phyloP scores from a whole-genome alignment of 2,888 invertebrate species.

The Sinhomidia bicolor region DNA sequence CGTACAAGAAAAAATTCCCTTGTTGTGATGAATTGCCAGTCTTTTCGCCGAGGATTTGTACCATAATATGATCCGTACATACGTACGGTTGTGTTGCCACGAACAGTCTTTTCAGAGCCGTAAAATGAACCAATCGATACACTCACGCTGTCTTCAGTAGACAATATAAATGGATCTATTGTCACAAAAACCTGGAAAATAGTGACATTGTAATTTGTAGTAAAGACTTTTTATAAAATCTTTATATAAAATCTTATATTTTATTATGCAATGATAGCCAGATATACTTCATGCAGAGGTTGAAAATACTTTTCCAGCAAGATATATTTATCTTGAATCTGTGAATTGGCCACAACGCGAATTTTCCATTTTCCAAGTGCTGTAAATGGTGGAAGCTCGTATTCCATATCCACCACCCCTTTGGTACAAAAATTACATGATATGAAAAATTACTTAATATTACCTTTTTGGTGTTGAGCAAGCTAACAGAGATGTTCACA shows the following conservation, averaged over 20 bases:
- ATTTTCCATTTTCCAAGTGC: conserved; percentile 82
- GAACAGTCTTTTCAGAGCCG: conserved; percentile 81
- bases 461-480: too few relatives aligned
- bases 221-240: too few relatives aligned
- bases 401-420: conserved; percentile 82
- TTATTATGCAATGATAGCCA: background rate
- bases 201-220: background rate
- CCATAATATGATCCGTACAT: conserved; percentile 79
- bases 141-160: conserved; percentile 81
- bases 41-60: conserved; percentile 38
- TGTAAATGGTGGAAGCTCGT: conserved; percentile 81
- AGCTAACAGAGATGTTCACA: too few relatives aligned
- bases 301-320: conserved; percentile 82
- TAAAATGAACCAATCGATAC: conserved; percentile 81
- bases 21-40: conserved; percentile 58
- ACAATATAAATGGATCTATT: conserved; percentile 81
- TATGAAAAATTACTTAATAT: too few relatives aligned
- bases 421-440: conserved; percentile 26
- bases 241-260: background rate
- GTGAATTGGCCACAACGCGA: conserved; percentile 81
- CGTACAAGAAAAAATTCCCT: conserved; percentile 59
- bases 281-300: conserved; percentile 81
- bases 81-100: conserved; percentile 81
- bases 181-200: conserved; percentile 81
- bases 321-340: conserved; percentile 81